phyloP scores from a whole-genome alignment of 1,140 invertebrate species.

The Triops longicaudatus region DNA sequence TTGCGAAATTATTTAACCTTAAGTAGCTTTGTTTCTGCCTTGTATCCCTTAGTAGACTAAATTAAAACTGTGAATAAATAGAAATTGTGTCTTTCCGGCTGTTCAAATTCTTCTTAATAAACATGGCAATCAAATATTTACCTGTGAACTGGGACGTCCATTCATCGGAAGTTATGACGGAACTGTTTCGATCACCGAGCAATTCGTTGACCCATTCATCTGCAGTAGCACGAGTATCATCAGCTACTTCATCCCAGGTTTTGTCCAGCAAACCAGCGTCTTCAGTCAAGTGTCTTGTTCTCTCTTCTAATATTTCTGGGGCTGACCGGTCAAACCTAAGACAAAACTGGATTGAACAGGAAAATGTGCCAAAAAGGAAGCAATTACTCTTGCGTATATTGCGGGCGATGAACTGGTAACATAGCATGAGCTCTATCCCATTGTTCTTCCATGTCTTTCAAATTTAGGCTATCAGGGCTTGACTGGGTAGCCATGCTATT shows the following conservation, averaged over 20 bases:
- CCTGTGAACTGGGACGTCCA: background rate
- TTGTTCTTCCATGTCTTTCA: background rate
- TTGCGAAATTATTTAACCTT: too few relatives aligned
- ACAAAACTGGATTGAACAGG: background rate
- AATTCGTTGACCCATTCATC: slow-evolving; percentile 1
- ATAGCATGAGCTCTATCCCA: background rate
- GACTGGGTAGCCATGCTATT: background rate
- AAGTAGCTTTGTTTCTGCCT: too few relatives aligned
- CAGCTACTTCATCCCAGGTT: background rate
- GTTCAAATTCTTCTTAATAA: too few relatives aligned
- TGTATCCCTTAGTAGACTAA: too few relatives aligned
- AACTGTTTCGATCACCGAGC: background rate
- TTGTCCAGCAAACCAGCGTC: background rate
- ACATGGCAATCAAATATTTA: background rate
- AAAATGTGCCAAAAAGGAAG: background rate
- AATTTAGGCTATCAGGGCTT: background rate
- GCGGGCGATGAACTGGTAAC: background rate
- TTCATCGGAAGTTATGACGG: background rate
- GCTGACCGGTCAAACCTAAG: background rate
- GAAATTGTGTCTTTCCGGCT: too few relatives aligned
- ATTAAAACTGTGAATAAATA: too few relatives aligned
- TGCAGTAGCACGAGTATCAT: background rate
- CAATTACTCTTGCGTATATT: background rate
- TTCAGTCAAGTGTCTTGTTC: background rate
- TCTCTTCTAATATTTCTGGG: background rate